Evolutionary conservation across 2,797 vertebrate genomes (phyloP).

Genomic region (Tauraco hartlaubi): DNA sequence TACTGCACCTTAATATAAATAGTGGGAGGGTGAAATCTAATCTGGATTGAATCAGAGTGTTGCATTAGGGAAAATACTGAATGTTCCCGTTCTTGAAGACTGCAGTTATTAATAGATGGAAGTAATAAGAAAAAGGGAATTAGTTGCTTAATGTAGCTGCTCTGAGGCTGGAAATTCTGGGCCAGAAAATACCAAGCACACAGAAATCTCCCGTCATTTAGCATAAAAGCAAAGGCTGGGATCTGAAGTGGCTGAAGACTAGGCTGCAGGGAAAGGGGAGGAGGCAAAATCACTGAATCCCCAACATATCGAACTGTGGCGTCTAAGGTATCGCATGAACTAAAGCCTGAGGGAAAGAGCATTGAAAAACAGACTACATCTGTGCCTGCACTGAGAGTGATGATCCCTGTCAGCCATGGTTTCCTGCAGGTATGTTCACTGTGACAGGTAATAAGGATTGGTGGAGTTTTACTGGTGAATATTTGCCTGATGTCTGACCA

Average conservation of each 20-base stretch:
- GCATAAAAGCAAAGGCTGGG: neutral
- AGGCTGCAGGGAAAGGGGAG: neutral
- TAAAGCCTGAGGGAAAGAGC: neutral
- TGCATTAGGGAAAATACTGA: slow-evolving; percentile 35
- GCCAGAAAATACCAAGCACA: neutral
- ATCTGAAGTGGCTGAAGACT: neutral
- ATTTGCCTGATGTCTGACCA: neutral
- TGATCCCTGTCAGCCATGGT: neutral
- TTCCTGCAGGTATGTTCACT: neutral
- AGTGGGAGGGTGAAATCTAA: neutral
- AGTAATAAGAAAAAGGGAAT: neutral
- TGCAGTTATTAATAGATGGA: slow-evolving; percentile 10
- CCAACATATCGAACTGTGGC: neutral
- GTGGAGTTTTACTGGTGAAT: neutral
- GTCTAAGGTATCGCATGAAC: neutral
- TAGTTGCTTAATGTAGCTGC: neutral
- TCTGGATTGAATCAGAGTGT: slow-evolving; percentile 6
- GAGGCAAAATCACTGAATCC: neutral
- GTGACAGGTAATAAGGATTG: neutral
- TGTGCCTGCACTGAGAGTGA: neutral
- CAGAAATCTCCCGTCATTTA: neutral
- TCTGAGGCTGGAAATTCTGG: neutral
- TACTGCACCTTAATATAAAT: slow-evolving; percentile 36
- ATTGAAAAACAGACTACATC: neutral
- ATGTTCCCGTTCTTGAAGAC: slow-evolving; percentile 1